phyloP scores from a whole-genome alignment of 92 coral and sea anemone species.

The Phenganax stokvisi region DNA sequence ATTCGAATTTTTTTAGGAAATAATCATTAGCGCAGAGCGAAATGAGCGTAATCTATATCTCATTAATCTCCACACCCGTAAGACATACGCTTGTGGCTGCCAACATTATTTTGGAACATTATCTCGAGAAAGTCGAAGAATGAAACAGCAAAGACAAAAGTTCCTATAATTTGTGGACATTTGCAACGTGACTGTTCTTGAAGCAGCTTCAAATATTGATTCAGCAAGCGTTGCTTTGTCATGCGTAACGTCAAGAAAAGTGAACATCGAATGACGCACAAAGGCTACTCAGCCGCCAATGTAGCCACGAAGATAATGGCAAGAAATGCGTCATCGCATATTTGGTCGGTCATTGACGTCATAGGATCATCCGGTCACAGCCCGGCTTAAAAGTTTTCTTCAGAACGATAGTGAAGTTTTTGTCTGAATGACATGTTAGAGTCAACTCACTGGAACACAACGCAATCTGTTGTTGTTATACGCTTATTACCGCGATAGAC shows the following conservation, averaged over 20 bases:
- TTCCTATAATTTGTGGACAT: not conserved
- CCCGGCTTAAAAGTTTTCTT: conserved; percentile 38
- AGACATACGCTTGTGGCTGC: not conserved
- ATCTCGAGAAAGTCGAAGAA: not conserved
- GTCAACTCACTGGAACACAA: not conserved
- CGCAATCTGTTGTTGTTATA: not conserved
- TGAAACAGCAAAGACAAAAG: not conserved
- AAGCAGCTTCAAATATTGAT: not conserved
- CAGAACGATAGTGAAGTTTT: conserved; percentile 20
- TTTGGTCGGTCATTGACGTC: conserved; percentile 42
- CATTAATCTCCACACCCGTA: conserved; percentile 14
- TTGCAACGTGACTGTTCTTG: not conserved
- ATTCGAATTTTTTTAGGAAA: not conserved
- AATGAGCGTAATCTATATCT: not conserved
- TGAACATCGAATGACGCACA: conserved; percentile 22
- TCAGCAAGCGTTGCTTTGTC: conserved; percentile 4
- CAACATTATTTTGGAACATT: not conserved
- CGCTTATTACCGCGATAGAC: not conserved
- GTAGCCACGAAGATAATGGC: conserved; percentile 24
- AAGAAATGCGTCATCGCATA: conserved; percentile 38
- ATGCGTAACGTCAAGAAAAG: conserved; percentile 15
- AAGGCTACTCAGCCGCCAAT: conserved; percentile 8
- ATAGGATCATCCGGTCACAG: conserved; percentile 33
- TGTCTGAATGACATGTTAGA: conserved; percentile 2
- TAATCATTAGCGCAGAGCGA: not conserved